Conservation (phyloP, 2,888 invertebrate species). For the Eupsilia transversa region DNA sequence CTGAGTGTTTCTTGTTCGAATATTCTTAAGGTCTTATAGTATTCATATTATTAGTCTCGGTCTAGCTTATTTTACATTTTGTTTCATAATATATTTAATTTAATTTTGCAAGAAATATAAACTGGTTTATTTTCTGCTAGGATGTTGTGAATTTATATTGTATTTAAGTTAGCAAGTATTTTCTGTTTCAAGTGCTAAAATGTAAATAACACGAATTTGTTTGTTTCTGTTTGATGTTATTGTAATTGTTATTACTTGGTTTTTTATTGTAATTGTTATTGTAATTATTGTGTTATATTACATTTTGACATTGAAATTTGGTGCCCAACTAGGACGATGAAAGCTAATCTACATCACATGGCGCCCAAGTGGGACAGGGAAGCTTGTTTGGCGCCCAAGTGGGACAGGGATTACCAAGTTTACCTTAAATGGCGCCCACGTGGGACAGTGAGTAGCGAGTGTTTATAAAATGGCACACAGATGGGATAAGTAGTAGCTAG, state of each 20-base stretch:
- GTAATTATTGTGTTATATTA: not conserved
- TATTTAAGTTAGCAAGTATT: not conserved
- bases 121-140: not conserved
- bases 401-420: not conserved
- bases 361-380: slow-evolving; percentile 37
- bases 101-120: slow-evolving; percentile 8
- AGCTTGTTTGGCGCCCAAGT: not conserved
- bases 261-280: not conserved
- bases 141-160: not conserved
- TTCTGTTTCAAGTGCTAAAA: no score
- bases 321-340: slow-evolving; percentile 18
- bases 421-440: not conserved
- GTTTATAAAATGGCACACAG: not conserved
- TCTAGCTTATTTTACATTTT: slow-evolving; percentile 15
- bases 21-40: slow-evolving; percentile 20
- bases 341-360: not conserved
- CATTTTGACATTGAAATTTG: not conserved
- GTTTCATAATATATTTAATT: slow-evolving; percentile 36
- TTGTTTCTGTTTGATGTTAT: not conserved
- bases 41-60: slow-evolving; percentile 42
- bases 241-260: not conserved
- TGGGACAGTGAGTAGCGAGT: not conserved
- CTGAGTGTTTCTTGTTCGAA: not conserved
- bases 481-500: not conserved
- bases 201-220: no score